A percentile compares a stretch with the other conserved stretches of the same genome.
These are phyloP conservation scores for Dicycla oo DNA, from an alignment of 2,888 invertebrate species.

Conservation along the genomic window DNA sequence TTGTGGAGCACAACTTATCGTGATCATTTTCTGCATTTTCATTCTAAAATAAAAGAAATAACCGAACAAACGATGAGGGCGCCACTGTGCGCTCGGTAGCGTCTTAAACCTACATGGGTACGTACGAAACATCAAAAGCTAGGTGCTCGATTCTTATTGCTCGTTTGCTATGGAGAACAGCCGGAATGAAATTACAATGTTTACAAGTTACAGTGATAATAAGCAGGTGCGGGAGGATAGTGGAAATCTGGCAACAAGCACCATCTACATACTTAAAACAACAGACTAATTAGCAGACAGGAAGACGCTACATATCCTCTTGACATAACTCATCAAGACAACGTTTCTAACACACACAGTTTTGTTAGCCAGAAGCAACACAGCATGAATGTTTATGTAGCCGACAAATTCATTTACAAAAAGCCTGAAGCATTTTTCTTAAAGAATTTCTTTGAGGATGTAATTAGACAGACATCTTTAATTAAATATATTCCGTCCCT, in stretches of 20 bases:
- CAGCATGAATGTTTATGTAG: constrained; percentile 5
- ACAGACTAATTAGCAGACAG: not conserved
- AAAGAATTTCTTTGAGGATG: constrained; percentile 32
- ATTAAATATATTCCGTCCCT: constrained; percentile 45
- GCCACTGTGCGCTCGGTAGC: too few species aligned
- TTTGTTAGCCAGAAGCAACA: not conserved
- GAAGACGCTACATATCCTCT: not conserved
- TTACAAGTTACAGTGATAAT: not conserved
- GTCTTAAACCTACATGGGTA: too few species aligned
- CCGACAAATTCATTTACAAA: constrained; percentile 13
- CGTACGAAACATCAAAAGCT: too few species aligned
- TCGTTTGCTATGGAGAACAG: not conserved
- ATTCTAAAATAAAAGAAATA: too few species aligned
- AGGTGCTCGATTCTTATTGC: too few species aligned
- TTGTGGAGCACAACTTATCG: too few species aligned
- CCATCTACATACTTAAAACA: too few species aligned
- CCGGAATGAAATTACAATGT: too few species aligned
- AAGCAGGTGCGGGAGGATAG: not conserved
- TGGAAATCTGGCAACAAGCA: not conserved
- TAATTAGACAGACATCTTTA: constrained; percentile 39
- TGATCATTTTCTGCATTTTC: too few species aligned
- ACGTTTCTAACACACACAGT: not conserved
- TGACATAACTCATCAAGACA: not conserved
- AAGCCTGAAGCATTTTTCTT: constrained; percentile 11
- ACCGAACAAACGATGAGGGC: too few species aligned